phyloP scores from a whole-genome alignment of 2,888 invertebrate genomes.

The Drosophila helvetica region DNA sequence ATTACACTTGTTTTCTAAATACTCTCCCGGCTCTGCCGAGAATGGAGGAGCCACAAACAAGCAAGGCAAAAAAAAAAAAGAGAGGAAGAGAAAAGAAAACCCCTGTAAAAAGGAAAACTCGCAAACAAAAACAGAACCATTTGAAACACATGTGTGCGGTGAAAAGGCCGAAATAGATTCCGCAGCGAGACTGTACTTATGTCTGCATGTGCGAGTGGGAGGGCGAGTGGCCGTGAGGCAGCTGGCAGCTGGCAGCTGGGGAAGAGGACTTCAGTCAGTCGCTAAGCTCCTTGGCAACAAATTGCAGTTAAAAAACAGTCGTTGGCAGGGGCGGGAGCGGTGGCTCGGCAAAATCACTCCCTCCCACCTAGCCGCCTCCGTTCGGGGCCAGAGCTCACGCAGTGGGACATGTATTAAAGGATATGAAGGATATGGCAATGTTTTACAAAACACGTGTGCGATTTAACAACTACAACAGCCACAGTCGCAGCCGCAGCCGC shows the following conservation, averaged over 20 bases:
- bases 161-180: constrained; percentile 59
- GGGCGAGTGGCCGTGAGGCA: no score
- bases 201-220: not conserved
- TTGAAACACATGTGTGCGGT: constrained; percentile 36
- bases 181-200: constrained; percentile 39
- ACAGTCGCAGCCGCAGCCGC: no score
- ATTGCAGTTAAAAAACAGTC: constrained; percentile 70
- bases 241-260: not conserved
- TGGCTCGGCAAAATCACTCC: constrained; percentile 56
- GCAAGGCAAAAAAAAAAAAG: constrained; percentile 27
- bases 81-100: constrained; percentile 33
- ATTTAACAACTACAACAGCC: constrained; percentile 73
- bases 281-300: constrained; percentile 72
- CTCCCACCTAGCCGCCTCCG: not conserved
- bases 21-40: constrained; percentile 56
- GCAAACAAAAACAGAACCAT: constrained; percentile 33
- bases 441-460: constrained; percentile 76
- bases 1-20: constrained; percentile 78
- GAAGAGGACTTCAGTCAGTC: not conserved
- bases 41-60: constrained; percentile 46
- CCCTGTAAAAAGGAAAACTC: constrained; percentile 30
- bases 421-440: constrained; percentile 70
- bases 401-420: constrained; percentile 59
- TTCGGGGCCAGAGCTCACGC: constrained; percentile 29
- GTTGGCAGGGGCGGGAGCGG: not conserved